A percentile compares a stretch with the other conserved stretches of the same genome.
Conservation (phyloP, 2,888 invertebrate genomes). For the Mimumesa dahlbomi region DNA sequence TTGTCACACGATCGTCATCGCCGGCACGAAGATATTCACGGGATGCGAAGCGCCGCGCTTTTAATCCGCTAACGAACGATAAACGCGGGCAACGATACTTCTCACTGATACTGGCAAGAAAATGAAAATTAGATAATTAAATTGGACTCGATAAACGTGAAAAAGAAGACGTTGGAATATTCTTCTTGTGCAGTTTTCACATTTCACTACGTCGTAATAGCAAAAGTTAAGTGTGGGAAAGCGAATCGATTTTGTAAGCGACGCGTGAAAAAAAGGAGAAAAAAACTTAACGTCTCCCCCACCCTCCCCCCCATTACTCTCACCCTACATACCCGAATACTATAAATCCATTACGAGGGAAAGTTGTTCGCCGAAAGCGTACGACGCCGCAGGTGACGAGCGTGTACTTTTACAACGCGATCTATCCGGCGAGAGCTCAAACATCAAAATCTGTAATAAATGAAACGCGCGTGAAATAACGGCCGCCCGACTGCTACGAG, state of each 20-base stretch:
- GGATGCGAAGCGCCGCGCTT: neutral
- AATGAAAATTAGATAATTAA: too few species aligned
- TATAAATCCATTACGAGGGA: too few species aligned
- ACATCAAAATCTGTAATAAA: conserved; percentile 14
- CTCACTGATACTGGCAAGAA: neutral
- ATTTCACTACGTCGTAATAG: neutral
- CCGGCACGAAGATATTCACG: conserved; percentile 4
- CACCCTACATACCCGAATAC: too few species aligned
- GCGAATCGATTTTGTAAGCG: too few species aligned
- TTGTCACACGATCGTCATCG: neutral
- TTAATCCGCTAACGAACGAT: conserved; percentile 6
- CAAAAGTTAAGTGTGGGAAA: too few species aligned
- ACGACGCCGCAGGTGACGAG: neutral
- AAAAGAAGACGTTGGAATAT: too few species aligned
- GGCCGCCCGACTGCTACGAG: neutral
- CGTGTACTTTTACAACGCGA: neutral
- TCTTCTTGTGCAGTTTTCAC: neutral
- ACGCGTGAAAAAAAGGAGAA: too few species aligned
- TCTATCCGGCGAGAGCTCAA: conserved; percentile 5
- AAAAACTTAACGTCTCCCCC: too few species aligned
- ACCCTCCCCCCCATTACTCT: too few species aligned
- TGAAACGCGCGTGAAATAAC: conserved; percentile 1
- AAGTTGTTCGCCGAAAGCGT: neutral
- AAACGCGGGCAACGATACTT: too few species aligned
- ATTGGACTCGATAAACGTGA: too few species aligned